Conservation (phyloP, 2,113 vertebrate species). For the Heterotilapia buettikoferi region DNA sequence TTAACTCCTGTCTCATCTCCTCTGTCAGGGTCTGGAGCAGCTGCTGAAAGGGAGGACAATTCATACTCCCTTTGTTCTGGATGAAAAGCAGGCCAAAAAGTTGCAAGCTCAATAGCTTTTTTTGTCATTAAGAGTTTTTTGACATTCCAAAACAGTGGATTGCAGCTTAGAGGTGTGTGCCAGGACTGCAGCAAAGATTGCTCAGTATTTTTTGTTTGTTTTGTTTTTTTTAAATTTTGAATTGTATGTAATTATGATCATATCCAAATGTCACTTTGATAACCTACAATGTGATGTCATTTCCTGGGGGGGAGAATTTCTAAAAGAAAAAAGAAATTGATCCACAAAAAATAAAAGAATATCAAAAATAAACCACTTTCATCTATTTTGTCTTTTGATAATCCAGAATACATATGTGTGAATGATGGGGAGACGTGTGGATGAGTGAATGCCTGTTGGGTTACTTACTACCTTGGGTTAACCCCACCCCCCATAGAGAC, state of each 20-base stretch:
- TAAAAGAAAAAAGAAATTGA: background rate
- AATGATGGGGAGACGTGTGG: background rate
- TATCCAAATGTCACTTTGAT: background rate
- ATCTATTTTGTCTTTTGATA: background rate
- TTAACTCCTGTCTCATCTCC: background rate
- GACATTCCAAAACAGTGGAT: background rate
- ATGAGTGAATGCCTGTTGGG: background rate
- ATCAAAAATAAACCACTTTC: background rate
- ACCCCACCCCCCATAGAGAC: background rate
- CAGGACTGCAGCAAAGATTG: background rate
- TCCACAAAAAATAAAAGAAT: background rate
- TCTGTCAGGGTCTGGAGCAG: constrained; percentile 78
- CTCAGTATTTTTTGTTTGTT: background rate
- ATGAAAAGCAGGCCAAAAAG: constrained; percentile 52
- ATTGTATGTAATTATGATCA: background rate
- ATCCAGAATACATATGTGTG: background rate
- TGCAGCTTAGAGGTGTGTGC: background rate
- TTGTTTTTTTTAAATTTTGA: background rate
- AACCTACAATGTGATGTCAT: background rate
- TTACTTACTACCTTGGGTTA: background rate
- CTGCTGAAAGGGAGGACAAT: constrained; percentile 74
- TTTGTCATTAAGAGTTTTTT: background rate
- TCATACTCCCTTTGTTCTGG: constrained; percentile 75
- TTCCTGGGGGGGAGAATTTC: background rate
- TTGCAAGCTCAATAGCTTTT: constrained; percentile 5